Percentiles rank a stretch among this genome's conserved stretches.
These are phyloP conservation scores for Girardia tigrina DNA, from an alignment of 2,888 invertebrate genomes.

Conservation along the genomic window DNA sequence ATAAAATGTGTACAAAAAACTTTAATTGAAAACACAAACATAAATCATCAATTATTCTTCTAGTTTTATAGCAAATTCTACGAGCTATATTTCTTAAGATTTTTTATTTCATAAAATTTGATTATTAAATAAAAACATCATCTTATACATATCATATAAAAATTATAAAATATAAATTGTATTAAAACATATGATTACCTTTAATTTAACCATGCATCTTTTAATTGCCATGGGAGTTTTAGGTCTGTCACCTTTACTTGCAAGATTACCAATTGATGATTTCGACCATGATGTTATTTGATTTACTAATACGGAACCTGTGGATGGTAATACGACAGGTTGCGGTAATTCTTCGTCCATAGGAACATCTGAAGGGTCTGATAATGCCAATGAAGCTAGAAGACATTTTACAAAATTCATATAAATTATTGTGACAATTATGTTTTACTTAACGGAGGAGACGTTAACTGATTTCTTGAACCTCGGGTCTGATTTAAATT, in stretches of 20 bases:
- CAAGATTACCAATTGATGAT: neutral
- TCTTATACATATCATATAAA: too few relatives aligned
- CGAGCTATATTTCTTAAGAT: too few relatives aligned
- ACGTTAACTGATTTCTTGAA: neutral
- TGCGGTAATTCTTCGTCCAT: neutral
- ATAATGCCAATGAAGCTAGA: neutral
- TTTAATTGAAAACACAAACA: too few relatives aligned
- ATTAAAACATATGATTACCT: too few relatives aligned
- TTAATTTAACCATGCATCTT: constrained; percentile 32
- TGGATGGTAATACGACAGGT: neutral
- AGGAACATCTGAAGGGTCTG: neutral
- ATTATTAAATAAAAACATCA: too few relatives aligned
- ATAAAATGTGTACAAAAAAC: too few relatives aligned
- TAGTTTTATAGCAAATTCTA: too few relatives aligned
- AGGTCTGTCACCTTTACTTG: constrained; percentile 11
- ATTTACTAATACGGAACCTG: neutral
- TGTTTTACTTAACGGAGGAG: neutral
- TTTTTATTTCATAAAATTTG: too few relatives aligned
- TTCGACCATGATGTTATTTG: constrained; percentile 1
- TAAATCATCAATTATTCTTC: too few relatives aligned
- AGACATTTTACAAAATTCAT: neutral
- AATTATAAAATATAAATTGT: too few relatives aligned
- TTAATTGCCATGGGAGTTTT: constrained; percentile 29
- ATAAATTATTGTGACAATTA: neutral
- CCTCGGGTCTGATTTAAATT: neutral